Conservation (phyloP, 2,797 vertebrate species). For the Zalophus californianus region DNA sequence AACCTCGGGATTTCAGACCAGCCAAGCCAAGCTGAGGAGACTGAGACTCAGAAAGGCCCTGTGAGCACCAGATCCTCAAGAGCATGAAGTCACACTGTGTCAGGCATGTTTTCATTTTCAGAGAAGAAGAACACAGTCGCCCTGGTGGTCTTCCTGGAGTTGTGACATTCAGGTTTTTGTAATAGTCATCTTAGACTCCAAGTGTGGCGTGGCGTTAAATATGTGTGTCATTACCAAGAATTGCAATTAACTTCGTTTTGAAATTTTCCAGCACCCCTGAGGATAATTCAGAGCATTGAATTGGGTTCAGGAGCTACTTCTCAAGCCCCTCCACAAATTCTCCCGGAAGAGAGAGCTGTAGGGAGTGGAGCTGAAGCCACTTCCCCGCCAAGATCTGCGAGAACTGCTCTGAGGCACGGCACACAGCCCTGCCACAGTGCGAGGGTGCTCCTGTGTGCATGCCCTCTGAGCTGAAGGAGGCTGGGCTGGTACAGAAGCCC, state of each 20-base stretch:
- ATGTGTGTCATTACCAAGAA: neutral
- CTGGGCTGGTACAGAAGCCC: no score
- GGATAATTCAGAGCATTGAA: neutral
- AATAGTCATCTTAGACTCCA: neutral
- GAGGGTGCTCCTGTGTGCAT: rapidly evolving
- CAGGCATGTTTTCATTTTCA: no score
- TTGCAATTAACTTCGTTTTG: constrained; percentile 75
- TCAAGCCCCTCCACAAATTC: neutral
- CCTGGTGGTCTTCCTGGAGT: neutral
- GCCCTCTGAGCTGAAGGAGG: neutral
- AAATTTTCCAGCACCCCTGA: constrained; percentile 55
- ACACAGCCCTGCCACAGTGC: no score
- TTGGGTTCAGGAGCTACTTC: neutral
- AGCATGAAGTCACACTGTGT: rapidly evolving
- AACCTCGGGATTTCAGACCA: neutral
- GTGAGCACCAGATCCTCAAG: rapidly evolving
- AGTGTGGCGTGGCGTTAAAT: neutral
- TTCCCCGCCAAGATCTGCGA: neutral
- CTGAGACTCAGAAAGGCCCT: neutral
- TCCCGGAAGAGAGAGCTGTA: neutral
- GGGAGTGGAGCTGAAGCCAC: neutral
- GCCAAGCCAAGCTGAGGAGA: no score
- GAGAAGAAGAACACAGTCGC: neutral
- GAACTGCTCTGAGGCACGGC: rapidly evolving
- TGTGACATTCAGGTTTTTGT: neutral